phyloP scores from a whole-genome alignment of 2,797 vertebrate genomes.

The Oceanodroma leucorhoa region DNA sequence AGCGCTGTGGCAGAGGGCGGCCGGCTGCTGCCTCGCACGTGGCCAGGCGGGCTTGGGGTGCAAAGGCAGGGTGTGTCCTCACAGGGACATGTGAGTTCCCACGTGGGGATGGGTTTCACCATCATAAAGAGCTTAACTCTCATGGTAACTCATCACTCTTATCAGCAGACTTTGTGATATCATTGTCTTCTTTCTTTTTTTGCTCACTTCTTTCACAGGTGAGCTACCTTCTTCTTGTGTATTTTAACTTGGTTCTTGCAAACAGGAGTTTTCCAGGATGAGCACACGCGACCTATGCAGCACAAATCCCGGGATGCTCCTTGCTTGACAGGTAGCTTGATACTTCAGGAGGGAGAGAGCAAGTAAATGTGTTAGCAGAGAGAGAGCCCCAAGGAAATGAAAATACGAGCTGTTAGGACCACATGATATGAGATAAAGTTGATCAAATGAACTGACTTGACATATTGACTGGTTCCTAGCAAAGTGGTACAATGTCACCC shows the following conservation, averaged over 20 bases:
- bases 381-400: neutral
- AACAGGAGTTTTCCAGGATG: neutral
- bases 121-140: neutral
- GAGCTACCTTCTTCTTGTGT: neutral
- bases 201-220: neutral
- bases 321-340: neutral
- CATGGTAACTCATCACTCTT: neutral
- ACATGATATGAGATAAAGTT: neutral
- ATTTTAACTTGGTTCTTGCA: neutral
- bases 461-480: neutral
- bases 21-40: accelerated
- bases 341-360: neutral
- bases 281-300: neutral
- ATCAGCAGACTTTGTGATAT: neutral
- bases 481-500: neutral
- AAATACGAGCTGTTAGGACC: neutral
- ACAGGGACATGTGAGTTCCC: neutral
- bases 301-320: neutral
- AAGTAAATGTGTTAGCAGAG: neutral
- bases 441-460: neutral
- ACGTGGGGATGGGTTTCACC: accelerated
- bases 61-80: neutral
- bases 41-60: neutral
- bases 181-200: neutral
- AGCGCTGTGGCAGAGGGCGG: accelerated